phyloP scores from a whole-genome alignment of 2,113 vertebrate species.

The Sturnus vulgaris region DNA sequence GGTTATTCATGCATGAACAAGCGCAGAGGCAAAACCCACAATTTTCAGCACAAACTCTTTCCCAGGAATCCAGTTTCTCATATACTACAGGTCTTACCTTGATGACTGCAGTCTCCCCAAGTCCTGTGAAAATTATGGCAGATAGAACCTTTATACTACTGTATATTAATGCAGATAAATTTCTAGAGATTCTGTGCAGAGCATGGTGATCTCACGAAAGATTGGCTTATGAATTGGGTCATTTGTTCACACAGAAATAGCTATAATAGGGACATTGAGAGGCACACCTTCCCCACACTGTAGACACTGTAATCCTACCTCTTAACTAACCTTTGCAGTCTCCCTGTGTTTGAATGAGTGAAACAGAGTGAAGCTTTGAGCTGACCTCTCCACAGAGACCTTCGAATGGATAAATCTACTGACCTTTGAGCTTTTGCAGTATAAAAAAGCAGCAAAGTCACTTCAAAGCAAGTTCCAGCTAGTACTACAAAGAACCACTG shows the following conservation, averaged over 20 bases:
- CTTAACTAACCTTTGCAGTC: constrained; percentile 19
- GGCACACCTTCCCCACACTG: constrained; percentile 24
- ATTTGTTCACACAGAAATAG: constrained; percentile 7
- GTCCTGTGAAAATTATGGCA: background rate
- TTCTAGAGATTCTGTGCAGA: background rate
- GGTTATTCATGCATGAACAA: background rate
- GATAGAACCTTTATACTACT: background rate
- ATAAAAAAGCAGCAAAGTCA: constrained; percentile 39
- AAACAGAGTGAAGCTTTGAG: constrained; percentile 61
- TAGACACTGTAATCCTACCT: constrained; percentile 48
- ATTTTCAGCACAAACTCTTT: background rate
- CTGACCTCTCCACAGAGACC: constrained; percentile 39
- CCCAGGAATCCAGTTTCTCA: background rate
- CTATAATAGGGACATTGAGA: constrained; percentile 48
- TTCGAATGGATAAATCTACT: constrained; percentile 44
- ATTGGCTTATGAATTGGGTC: background rate
- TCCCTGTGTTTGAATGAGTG: background rate
- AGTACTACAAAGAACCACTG: constrained; percentile 25
- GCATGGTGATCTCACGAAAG: background rate
- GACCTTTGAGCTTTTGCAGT: constrained; percentile 56
- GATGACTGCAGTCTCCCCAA: background rate
- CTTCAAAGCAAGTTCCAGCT: constrained; percentile 51
- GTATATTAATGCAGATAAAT: background rate
- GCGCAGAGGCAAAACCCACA: background rate
- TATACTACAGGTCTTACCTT: background rate